Evolutionary conservation across 1,140 invertebrate genomes (phyloP).

Genomic region (Metopolophium dirhodum): DNA sequence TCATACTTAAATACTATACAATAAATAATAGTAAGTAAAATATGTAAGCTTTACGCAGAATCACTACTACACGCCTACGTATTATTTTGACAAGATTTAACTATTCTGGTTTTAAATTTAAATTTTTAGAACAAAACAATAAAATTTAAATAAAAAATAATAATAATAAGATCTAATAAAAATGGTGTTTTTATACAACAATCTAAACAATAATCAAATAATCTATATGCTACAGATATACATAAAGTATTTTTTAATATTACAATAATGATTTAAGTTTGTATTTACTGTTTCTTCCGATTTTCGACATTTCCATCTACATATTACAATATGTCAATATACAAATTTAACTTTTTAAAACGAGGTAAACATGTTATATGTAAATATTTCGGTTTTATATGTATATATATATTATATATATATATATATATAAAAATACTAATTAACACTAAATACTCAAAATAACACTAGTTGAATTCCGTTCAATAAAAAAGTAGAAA

Average conservation of each 20-base stretch:
- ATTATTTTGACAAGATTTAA: constrained; percentile 30
- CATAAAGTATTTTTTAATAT: not conserved
- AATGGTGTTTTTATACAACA: constrained; percentile 7
- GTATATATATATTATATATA: too few species aligned
- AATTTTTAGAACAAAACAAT: constrained; percentile 7
- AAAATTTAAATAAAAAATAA: constrained; percentile 27
- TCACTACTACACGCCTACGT: not conserved
- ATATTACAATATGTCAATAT: not conserved
- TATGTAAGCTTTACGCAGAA: constrained; percentile 39
- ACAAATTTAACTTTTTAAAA: constrained; percentile 39
- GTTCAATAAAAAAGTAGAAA: constrained; percentile 56
- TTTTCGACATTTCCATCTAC: not conserved
- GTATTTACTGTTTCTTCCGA: not conserved
- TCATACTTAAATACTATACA: constrained; percentile 22
- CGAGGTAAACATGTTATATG: constrained; percentile 41
- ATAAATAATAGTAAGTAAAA: constrained; percentile 40
- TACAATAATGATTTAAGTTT: not conserved
- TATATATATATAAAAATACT: too few species aligned
- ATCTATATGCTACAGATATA: not conserved
- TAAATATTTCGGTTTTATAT: not conserved
- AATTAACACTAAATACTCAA: constrained; percentile 46
- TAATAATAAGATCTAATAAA: constrained; percentile 18
- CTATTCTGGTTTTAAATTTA: not conserved
- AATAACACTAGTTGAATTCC: constrained; percentile 45
- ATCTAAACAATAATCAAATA: constrained; percentile 34